Evolutionary conservation across 2,797 vertebrate species (phyloP), one percentile per base, ranked within the genome.

Genomic region (Erithacus rubecula): DNA sequence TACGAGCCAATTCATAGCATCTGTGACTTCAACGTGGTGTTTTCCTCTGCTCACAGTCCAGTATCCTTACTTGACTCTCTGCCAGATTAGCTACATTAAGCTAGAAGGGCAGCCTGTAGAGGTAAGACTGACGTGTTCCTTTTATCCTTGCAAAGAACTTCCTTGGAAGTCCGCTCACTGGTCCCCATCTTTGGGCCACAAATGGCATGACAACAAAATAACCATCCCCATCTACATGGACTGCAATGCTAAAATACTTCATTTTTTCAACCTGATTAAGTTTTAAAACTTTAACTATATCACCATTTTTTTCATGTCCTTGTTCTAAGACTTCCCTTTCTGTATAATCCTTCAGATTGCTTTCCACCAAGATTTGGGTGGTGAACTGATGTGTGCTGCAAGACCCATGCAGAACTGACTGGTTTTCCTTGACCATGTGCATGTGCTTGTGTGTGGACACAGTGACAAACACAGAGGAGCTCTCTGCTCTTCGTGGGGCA

Each of bases 351-450:
- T 59, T 53, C 29, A 62, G 34, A n/a, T 4, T 62, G 22, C 26
- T 70, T 79, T 76, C 68, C 51, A 56, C n/a, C 39, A 58, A 20
- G 30, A 60, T 37, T 16, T 2, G 3, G 30, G 17, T 2, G 6
- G 30, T 29, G 46, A 72, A 65, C 76, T 82, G 47, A 37, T 0
- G 0, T 4, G 49, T 37, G 7, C 11, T 53, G 39, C 59, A 69
- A n/a, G 70, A 53, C 51, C 26, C 14, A 21, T 14, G 12, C n/a
- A 36, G 55, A 84, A 26, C 15, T 14, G 15, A 43, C 29, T 2
- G 0, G 27, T n/a, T 46, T 39, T 37, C 53, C 69, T 17, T 36
- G 39, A 34, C 29, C 39, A 5, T 0, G 0, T 32, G 10, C 22
- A 4, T 1, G 21, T 37, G 43, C 37, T 71, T 60, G 58, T 32